Conservation (phyloP, 1,140 invertebrate species). For the Macrobrachium rosenbergii region DNA sequence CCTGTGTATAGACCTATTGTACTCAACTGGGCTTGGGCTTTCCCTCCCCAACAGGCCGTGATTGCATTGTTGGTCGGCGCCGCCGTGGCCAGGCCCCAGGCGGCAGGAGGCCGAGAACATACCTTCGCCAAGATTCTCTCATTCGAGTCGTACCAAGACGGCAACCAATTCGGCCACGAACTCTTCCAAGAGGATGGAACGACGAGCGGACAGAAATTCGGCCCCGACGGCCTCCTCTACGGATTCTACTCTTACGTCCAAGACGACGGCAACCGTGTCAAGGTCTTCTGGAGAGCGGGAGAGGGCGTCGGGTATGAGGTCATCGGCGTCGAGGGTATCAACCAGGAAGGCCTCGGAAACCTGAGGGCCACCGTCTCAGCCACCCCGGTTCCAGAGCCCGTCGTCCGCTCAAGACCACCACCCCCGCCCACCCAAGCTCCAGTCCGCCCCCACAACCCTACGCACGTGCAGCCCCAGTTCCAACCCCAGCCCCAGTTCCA, state of each 20-base stretch:
- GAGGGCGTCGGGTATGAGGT: conserved; percentile 64
- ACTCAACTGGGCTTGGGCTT: not conserved
- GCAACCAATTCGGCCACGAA: conserved; percentile 61
- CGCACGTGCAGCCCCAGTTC: not conserved
- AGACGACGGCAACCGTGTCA: conserved; percentile 53
- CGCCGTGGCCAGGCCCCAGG: conserved; percentile 61
- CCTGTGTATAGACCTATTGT: not conserved
- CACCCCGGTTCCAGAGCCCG: not conserved
- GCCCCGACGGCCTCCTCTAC: conserved; percentile 63
- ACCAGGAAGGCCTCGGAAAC: conserved; percentile 57
- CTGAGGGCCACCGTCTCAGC: conserved; percentile 40
- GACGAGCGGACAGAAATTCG: conserved; percentile 61
- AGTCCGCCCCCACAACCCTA: not conserved
- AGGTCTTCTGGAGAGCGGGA: conserved; percentile 64
- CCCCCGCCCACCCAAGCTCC: not conserved
- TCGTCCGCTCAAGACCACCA: not conserved
- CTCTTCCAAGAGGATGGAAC: conserved; percentile 64
- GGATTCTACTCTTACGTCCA: conserved; percentile 66
- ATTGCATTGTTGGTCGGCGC: conserved; percentile 43
- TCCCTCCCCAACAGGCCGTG: conserved; percentile 43
- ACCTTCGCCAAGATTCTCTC: conserved; percentile 64
- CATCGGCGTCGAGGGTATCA: conserved; percentile 60
- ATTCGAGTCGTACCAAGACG: conserved; percentile 65
- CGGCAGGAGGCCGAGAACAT: conserved; percentile 25
- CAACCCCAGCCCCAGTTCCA: not conserved